Evolutionary conservation across 2,113 vertebrate genomes (phyloP), one percentile per base, ranked within the genome.

Genomic region (Aplodontia rufa): DNA sequence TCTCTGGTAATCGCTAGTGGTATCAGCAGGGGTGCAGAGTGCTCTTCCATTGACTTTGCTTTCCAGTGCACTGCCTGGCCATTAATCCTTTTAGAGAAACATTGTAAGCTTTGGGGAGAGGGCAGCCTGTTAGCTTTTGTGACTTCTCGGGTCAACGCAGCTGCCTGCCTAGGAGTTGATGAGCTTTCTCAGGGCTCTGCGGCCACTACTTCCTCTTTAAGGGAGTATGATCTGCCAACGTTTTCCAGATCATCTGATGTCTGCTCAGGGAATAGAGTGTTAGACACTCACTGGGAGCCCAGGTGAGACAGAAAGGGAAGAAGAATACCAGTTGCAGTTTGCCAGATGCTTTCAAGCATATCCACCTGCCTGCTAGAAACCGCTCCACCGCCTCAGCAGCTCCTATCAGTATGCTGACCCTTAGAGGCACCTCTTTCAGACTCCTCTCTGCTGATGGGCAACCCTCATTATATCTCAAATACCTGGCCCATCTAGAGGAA

Each of bases 41-140:
- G 69, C 22, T 94, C 75, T 55, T 80, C 80, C 86, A 4, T 87
- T 76, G 91, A 87, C 94, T 96, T 76, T 40, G 71, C 91, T 87
- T 94, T 94, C 83, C 64, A 51, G 49, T 78, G 90, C 35, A 0
- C 53, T 91, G 88, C 76, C 86, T 53, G 82, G 64, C 74, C 82
- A 37, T 91, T 91, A 91, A 86, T 94, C 91, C 94, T 96, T 97
- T 93, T 47, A 96, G 91, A 94, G 85, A 79, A 93, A 72, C 40
- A 2, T 42, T 30, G 40, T 88, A 90, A 95, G 91, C 91, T 94
- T 91, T 90, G 49, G 69, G 79, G 51, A 94, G 96, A 96, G 94
- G 91, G 91, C 91, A 95, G 71, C 71, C 74, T 85, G 91, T 90
- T 94, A 95, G 90, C 78, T 71, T 1, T 1, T 74, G 58, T 82